phyloP scores from a whole-genome alignment of 2,888 invertebrate species.

The Monochamus alternatus region DNA sequence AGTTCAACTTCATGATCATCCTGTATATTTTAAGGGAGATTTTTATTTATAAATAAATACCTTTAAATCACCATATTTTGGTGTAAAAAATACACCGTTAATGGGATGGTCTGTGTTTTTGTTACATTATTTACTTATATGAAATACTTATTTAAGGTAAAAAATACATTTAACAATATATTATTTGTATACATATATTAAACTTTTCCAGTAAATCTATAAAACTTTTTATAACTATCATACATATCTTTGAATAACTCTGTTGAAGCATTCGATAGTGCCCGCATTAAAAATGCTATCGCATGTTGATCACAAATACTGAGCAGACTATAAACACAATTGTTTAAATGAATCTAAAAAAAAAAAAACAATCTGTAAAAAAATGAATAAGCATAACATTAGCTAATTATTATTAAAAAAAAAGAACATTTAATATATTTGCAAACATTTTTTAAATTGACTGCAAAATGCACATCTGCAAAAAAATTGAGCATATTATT shows the following conservation, averaged over 20 bases:
- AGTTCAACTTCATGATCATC: no score
- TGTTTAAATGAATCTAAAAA: constrained; percentile 70
- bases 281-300: constrained; percentile 69
- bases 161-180: background rate
- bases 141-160: background rate
- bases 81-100: no score
- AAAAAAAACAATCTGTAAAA: constrained; percentile 61
- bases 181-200: constrained; percentile 53
- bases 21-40: no score
- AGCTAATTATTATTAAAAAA: background rate
- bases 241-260: constrained; percentile 71
- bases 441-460: background rate
- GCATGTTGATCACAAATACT: constrained; percentile 71
- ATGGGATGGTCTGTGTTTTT: no score
- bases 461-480: no score
- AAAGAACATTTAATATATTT: background rate
- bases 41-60: no score
- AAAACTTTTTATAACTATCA: constrained; percentile 71
- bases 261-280: constrained; percentile 69
- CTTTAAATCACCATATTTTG: no score
- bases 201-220: constrained; percentile 72
- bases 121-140: no score
- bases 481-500: no score
- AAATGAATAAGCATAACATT: constrained; percentile 16
- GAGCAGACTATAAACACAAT: constrained; percentile 70